phyloP scores from a whole-genome alignment of 1,140 invertebrate genomes.

The Neodiprion fabricii region DNA sequence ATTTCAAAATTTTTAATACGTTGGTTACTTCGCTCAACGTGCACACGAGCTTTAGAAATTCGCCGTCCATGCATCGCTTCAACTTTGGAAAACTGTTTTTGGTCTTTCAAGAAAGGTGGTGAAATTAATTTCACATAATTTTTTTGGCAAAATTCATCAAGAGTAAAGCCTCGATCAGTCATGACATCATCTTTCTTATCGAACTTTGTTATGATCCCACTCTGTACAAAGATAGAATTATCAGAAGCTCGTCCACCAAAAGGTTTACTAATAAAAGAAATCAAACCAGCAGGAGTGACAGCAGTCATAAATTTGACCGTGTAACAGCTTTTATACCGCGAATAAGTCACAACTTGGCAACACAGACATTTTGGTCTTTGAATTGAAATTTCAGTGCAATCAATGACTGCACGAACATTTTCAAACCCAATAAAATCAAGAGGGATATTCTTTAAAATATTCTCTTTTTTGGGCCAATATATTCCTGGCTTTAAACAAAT shows the following conservation, averaged over 20 bases:
- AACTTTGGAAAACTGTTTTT: conserved; percentile 28
- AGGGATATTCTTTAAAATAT: conserved; percentile 18
- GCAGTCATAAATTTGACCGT: conserved; percentile 47
- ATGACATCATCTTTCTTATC: conserved; percentile 23
- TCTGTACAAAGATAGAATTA: conserved; percentile 35
- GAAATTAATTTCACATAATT: conserved; percentile 15
- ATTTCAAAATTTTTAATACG: too few species aligned
- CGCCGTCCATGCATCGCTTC: conserved; percentile 31
- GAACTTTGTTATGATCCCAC: neutral
- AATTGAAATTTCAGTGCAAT: neutral
- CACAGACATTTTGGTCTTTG: conserved; percentile 27
- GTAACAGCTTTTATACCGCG: conserved; percentile 34
- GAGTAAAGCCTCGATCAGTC: conserved; percentile 33
- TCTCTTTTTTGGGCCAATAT: neutral
- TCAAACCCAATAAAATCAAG: neutral
- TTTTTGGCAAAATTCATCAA: conserved; percentile 30
- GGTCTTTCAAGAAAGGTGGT: neutral
- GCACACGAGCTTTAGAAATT: conserved; percentile 35
- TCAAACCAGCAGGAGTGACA: conserved; percentile 38
- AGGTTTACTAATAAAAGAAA: conserved; percentile 38
- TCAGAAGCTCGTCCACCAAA: conserved; percentile 43
- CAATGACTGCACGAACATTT: too few species aligned
- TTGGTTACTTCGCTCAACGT: too few species aligned
- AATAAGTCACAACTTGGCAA: conserved; percentile 30
- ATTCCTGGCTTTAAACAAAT: conserved; percentile 10